phyloP scores from a whole-genome alignment of 1,140 invertebrate genomes.

The Procambarus clarkii region DNA sequence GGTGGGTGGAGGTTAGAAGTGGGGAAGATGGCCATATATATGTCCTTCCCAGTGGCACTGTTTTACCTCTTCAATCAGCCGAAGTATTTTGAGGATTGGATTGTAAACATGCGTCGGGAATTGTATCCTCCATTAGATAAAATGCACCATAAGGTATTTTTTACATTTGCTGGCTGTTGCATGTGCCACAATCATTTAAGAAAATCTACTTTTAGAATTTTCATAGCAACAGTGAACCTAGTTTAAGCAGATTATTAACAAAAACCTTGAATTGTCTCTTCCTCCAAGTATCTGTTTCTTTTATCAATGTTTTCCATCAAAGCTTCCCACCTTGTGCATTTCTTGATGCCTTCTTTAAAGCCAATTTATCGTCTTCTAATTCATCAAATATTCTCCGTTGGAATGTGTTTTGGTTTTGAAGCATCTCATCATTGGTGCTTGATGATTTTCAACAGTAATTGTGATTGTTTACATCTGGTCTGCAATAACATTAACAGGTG shows the following conservation, averaged over 20 bases:
- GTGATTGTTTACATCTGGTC: too few relatives aligned
- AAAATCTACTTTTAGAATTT: background rate
- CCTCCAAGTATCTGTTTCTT: too few relatives aligned
- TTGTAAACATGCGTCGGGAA: conserved; percentile 83
- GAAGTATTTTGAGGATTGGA: conserved; percentile 86
- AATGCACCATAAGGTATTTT: conserved; percentile 77
- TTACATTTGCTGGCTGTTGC: background rate
- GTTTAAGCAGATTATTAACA: background rate
- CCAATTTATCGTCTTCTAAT: too few relatives aligned
- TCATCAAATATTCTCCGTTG: too few relatives aligned
- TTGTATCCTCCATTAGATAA: conserved; percentile 83
- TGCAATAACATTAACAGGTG: too few relatives aligned
- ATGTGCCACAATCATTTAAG: background rate
- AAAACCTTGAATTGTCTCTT: too few relatives aligned
- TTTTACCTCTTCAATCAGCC: conserved; percentile 93
- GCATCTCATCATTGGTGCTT: too few relatives aligned
- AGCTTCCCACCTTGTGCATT: too few relatives aligned
- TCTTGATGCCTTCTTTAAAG: too few relatives aligned
- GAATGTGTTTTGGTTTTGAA: too few relatives aligned
- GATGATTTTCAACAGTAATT: too few relatives aligned
- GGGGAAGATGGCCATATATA: conserved; percentile 88
- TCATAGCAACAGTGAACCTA: background rate
- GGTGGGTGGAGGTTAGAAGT: conserved; percentile 88
- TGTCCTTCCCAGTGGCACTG: conserved; percentile 87
- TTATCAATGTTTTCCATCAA: too few relatives aligned